Evolutionary conservation across 1,140 invertebrate genomes (phyloP), one percentile per base, ranked within the genome.

Genomic region (Aphis craccivora): DNA sequence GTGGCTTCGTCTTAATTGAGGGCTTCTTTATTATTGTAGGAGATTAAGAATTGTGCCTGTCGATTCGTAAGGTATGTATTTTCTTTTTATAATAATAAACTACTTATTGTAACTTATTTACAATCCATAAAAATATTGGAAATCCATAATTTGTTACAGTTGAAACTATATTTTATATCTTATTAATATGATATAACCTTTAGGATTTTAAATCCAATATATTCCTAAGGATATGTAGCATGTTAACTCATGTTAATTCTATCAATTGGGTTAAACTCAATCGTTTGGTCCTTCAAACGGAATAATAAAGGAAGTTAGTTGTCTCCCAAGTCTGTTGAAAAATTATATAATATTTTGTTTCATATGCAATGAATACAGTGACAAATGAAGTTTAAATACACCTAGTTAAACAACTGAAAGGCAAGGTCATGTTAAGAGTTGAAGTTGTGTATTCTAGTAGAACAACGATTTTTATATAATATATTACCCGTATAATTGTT

Each of bases 311-410:
- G 60, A 76, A 76, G 14, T 1, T 14, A n/a, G 30, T n/a, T 76
- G n/a, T 76, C 30, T 76, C 60, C 14, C 11, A 76, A n/a, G 60
- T 76, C 4, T 14, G 30, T n/a, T 76, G 30, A 76, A 76, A 35
- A 76, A 76, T 76, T n/a, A 76, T n/a, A n/a, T n/a, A n/a, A 76
- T 35, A n/a, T 35, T n/a, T 76, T 18, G 60, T 76, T 76, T 76
- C 14, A 5, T 40, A 40, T 76, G 60, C n/a, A 76, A 76, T 76
- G 60, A 76, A 76, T 76, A 76, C 14, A 76, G 18, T n/a, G 2
- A 76, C n/a, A n/a, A 76, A 76, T 76, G 60, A n/a, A 76, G n/a
- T 76, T 76, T n/a, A 76, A 76, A n/a, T 76, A 76, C 60, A 76
- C 60, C 60, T 76, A n/a, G 30, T n/a, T 76, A 18, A 76, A 76